These are phyloP conservation scores for Apeltes quadracus DNA, from an alignment of 2,113 vertebrate genomes.

Conservation along the genomic window DNA sequence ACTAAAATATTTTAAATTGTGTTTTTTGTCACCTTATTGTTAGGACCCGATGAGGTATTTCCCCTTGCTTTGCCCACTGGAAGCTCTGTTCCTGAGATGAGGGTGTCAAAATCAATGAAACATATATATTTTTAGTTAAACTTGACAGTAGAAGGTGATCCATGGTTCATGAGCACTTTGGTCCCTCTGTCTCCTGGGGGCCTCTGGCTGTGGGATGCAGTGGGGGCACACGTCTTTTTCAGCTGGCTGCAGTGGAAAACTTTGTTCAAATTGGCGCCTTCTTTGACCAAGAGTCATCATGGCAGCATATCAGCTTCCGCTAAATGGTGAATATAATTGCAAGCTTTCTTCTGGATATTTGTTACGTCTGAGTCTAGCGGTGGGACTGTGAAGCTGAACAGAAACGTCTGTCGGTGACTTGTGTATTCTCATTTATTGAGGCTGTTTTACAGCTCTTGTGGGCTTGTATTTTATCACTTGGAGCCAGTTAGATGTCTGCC, in stretches of 20 bases:
- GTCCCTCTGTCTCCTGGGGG: constrained; percentile 15
- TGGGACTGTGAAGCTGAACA: constrained; percentile 48
- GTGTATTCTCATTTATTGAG: constrained; percentile 51
- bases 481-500: constrained; percentile 45
- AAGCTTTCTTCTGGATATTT: constrained; percentile 50
- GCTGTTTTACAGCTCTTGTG: constrained; percentile 54
- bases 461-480: constrained; percentile 62
- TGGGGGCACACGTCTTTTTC: constrained; percentile 47
- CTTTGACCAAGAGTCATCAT: constrained; percentile 43
- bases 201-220: constrained; percentile 16
- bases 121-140: background rate
- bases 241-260: constrained; percentile 72
- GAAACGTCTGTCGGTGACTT: constrained; percentile 58
- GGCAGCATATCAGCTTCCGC: constrained; percentile 71
- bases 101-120: constrained; percentile 33
- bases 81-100: background rate
- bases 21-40: background rate
- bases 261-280: constrained; percentile 47
- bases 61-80: background rate
- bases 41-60: background rate
- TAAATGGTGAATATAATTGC: constrained; percentile 57
- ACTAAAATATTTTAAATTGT: background rate
- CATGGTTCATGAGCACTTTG: constrained; percentile 34
- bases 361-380: constrained; percentile 51
- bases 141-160: background rate